phyloP scores from a whole-genome alignment of 2,888 invertebrate species.

The Phragmatobia fuliginosa region DNA sequence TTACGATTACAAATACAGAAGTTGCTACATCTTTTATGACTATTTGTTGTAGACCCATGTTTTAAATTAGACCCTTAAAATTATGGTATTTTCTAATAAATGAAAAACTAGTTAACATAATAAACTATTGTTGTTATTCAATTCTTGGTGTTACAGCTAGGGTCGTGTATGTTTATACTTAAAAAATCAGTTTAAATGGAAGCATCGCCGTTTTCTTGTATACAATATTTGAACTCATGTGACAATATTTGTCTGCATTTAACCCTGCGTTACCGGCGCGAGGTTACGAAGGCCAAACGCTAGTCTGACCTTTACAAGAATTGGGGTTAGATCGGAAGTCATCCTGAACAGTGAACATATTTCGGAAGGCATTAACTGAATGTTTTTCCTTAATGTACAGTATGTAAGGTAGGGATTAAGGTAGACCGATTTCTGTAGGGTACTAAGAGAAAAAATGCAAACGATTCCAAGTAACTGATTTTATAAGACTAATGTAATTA shows the following conservation, averaged over 20 bases:
- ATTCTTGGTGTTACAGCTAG: background rate
- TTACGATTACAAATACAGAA: too few relatives aligned
- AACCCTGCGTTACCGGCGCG: slow-evolving; percentile 14
- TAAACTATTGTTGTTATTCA: background rate
- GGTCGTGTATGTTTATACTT: background rate
- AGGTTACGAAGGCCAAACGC: slow-evolving; percentile 13
- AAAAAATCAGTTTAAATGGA: background rate
- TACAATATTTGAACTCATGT: background rate
- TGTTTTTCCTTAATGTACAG: slow-evolving; percentile 2
- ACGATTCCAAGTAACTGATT: background rate
- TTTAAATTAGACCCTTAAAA: too few relatives aligned
- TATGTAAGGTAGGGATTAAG: background rate
- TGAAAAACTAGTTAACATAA: too few relatives aligned
- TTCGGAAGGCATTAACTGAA: slow-evolving; percentile 4
- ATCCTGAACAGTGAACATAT: slow-evolving; percentile 13
- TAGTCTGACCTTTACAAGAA: slow-evolving; percentile 13
- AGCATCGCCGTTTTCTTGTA: background rate
- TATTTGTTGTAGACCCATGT: too few relatives aligned
- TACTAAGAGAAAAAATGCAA: background rate
- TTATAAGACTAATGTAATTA: too few relatives aligned
- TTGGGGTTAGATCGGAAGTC: slow-evolving; percentile 19
- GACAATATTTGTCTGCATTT: slow-evolving; percentile 6
- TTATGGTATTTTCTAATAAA: too few relatives aligned
- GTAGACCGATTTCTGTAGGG: background rate
- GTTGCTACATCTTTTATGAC: too few relatives aligned